These are phyloP conservation scores for Poeciliopsis occidentalis DNA, from an alignment of 2,113 vertebrate genomes.

Conservation along the genomic window DNA sequence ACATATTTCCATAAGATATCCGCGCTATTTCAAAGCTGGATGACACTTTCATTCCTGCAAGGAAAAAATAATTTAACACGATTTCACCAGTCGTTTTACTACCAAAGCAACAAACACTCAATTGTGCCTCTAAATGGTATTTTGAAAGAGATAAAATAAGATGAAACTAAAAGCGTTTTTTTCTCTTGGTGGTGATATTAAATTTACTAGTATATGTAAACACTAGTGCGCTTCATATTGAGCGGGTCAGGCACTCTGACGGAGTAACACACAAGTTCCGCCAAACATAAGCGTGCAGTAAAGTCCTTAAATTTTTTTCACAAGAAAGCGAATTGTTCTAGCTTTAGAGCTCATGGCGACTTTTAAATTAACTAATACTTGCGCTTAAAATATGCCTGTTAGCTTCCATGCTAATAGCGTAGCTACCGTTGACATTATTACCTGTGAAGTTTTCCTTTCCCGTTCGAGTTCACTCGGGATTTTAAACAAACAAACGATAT, in stretches of 20 bases:
- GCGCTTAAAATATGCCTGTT: conserved; percentile 31
- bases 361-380: conserved; percentile 11
- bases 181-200: background rate
- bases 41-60: background rate
- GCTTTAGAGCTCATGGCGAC: background rate
- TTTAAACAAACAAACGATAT: conserved; percentile 19
- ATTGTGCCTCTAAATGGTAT: background rate
- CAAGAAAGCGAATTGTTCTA: background rate
- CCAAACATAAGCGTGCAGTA: background rate
- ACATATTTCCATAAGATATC: background rate
- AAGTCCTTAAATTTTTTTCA: background rate
- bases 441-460: conserved; percentile 63
- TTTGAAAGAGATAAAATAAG: background rate
- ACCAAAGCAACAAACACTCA: background rate
- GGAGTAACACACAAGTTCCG: background rate
- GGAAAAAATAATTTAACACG: background rate
- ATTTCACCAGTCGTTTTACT: background rate
- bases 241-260: conserved; percentile 40
- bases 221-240: conserved; percentile 17
- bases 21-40: background rate
- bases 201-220: conserved; percentile 39
- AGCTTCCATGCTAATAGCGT: conserved; percentile 68
- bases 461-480: conserved; percentile 36
- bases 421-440: conserved; percentile 64
- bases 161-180: background rate